Evolutionary conservation across 2,797 vertebrate genomes (phyloP).

Genomic region (Ctenochaetus hawaiiensis): DNA sequence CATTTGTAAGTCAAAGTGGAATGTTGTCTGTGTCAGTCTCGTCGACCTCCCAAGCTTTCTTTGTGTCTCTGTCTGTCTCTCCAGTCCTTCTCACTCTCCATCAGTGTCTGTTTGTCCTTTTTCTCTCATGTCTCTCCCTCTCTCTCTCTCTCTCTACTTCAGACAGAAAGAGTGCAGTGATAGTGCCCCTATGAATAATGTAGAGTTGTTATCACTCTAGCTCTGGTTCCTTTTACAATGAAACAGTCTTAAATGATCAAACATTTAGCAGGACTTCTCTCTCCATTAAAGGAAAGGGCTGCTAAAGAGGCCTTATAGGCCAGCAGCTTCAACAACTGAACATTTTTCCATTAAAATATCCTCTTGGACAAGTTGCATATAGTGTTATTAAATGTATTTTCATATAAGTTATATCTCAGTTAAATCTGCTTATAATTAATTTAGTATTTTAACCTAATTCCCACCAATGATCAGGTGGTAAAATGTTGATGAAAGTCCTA

Average conservation of each 20-base stretch:
- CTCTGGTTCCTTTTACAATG: slow-evolving; percentile 78
- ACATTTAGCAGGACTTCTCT: slow-evolving; percentile 73
- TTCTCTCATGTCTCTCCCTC: slow-evolving; percentile 27
- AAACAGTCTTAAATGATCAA: slow-evolving; percentile 80
- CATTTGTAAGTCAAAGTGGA: slow-evolving; percentile 43
- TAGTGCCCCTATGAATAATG: slow-evolving; percentile 61
- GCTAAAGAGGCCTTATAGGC: slow-evolving; percentile 7
- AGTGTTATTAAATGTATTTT: too few species aligned
- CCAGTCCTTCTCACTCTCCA: slow-evolving; percentile 1
- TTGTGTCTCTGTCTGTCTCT: slow-evolving; percentile 36
- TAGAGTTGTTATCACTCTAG: slow-evolving; percentile 64
- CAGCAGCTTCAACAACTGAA: not conserved
- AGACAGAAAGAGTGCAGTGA: slow-evolving; percentile 46
- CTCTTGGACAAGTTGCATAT: not conserved
- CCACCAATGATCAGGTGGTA: too few species aligned
- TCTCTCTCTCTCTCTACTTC: slow-evolving; percentile 25
- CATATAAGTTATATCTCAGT: too few species aligned
- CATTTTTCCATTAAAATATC: slow-evolving; percentile 9
- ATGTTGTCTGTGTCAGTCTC: slow-evolving; percentile 48
- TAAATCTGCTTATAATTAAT: too few species aligned
- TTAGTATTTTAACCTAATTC: too few species aligned
- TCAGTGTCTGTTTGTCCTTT: slow-evolving; percentile 26
- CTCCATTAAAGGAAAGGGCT: slow-evolving; percentile 65
- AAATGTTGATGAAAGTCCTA: too few species aligned
- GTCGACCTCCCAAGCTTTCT: slow-evolving; percentile 26